A percentile compares a stretch with the other conserved stretches of the same genome.
Conservation (phyloP, 2,888 invertebrate genomes). For the Drosophila neonasuta region DNA sequence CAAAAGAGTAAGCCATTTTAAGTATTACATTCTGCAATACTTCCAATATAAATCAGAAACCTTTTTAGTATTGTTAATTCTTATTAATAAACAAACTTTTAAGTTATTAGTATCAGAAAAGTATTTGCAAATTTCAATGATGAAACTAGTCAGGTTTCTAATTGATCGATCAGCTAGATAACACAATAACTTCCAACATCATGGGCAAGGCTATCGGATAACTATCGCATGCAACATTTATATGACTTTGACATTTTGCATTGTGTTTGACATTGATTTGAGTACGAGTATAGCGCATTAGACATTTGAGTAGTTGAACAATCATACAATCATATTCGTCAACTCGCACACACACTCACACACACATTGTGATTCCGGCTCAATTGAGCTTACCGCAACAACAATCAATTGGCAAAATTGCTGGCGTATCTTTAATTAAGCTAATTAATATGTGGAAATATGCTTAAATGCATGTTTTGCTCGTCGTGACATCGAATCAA, state of each 20-base stretch:
- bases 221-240: slow-evolving; percentile 9
- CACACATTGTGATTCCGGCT: slow-evolving; percentile 20
- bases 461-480: slow-evolving; percentile 13
- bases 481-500: slow-evolving; percentile 9
- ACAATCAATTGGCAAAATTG: slow-evolving; percentile 44
- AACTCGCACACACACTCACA: slow-evolving; percentile 15
- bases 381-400: slow-evolving; percentile 41
- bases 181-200: neutral
- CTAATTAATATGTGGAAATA: slow-evolving; percentile 37
- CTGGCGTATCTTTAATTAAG: slow-evolving; percentile 50
- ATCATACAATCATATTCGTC: slow-evolving; percentile 7
- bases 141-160: neutral
- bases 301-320: slow-evolving; percentile 16
- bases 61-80: too few relatives aligned
- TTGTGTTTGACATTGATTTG: slow-evolving; percentile 41
- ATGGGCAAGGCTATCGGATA: slow-evolving; percentile 24
- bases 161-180: neutral
- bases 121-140: neutral
- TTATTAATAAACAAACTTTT: too few relatives aligned
- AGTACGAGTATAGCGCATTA: slow-evolving; percentile 10
- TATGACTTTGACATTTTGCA: slow-evolving; percentile 49
- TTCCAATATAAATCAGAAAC: too few relatives aligned
- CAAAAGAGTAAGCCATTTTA: too few relatives aligned
- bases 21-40: too few relatives aligned
- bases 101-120: too few relatives aligned